phyloP scores from a whole-genome alignment of 2,113 vertebrate species.

The Macquaria ambigua region DNA sequence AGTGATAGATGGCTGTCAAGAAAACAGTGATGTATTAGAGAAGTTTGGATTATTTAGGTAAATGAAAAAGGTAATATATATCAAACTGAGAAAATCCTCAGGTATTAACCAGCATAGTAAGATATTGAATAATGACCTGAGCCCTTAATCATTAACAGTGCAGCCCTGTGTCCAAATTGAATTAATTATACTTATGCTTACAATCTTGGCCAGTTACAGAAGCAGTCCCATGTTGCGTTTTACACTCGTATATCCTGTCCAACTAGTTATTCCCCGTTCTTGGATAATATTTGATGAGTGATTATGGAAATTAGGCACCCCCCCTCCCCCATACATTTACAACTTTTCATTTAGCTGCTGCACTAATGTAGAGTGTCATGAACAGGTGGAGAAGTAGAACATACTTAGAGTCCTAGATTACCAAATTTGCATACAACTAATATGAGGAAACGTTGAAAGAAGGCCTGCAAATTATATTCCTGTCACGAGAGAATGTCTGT shows the following conservation, averaged over 20 bases:
- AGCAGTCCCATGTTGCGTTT: background rate
- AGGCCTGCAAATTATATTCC: background rate
- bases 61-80: background rate
- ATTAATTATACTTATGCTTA: background rate
- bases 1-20: too few species aligned
- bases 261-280: background rate
- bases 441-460: background rate
- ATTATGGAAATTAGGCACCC: background rate
- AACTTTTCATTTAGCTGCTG: background rate
- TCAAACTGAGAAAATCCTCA: background rate
- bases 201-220: background rate
- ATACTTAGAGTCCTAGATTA: background rate
- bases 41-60: background rate
- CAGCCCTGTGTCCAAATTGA: background rate
- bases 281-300: background rate
- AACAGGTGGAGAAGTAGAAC: background rate
- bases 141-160: background rate
- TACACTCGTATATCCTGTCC: background rate
- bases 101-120: background rate
- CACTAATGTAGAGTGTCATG: background rate
- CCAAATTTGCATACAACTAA: background rate
- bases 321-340: background rate
- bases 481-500: background rate
- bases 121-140: background rate
- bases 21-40: background rate